Evolutionary conservation across 2,888 invertebrate genomes (phyloP).

Genomic region (Mimumesa dahlbomi): DNA sequence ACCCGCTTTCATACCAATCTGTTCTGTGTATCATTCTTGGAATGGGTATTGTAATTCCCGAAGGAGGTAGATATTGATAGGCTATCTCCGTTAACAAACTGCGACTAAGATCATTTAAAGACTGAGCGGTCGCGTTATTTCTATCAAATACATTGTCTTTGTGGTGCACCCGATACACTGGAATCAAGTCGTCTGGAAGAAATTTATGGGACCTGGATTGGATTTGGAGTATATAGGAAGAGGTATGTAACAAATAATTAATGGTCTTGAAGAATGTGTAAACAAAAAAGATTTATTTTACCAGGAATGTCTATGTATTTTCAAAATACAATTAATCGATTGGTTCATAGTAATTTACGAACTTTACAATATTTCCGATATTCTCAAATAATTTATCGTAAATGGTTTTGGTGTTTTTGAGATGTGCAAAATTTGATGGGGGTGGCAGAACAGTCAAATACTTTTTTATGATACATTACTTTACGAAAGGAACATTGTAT

Average conservation of each 20-base stretch:
- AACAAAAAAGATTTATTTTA: constrained; percentile 21
- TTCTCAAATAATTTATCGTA: constrained; percentile 1
- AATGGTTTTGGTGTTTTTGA: not conserved
- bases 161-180: constrained; percentile 44
- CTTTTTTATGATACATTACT: constrained; percentile 29
- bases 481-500: constrained; percentile 3
- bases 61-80: constrained; percentile 74
- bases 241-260: constrained; percentile 4
- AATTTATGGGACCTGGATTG: constrained; percentile 36
- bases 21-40: constrained; percentile 61
- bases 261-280: not conserved
- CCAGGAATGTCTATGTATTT: not conserved
- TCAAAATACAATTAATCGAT: constrained; percentile 15
- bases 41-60: constrained; percentile 69
- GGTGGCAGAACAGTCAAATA: constrained; percentile 8
- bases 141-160: constrained; percentile 37
- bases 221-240: constrained; percentile 9
- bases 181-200: constrained; percentile 64
- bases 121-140: constrained; percentile 37
- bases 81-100: constrained; percentile 74
- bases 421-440: not conserved
- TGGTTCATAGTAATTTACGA: constrained; percentile 9
- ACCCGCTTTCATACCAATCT: constrained; percentile 57
- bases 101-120: constrained; percentile 67
- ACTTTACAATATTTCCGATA: constrained; percentile 1